Evolutionary conservation across 30 jellyfish, hydroid and myxozoan genomes (phyloP).

Genomic region (Sanderia malayensis): DNA sequence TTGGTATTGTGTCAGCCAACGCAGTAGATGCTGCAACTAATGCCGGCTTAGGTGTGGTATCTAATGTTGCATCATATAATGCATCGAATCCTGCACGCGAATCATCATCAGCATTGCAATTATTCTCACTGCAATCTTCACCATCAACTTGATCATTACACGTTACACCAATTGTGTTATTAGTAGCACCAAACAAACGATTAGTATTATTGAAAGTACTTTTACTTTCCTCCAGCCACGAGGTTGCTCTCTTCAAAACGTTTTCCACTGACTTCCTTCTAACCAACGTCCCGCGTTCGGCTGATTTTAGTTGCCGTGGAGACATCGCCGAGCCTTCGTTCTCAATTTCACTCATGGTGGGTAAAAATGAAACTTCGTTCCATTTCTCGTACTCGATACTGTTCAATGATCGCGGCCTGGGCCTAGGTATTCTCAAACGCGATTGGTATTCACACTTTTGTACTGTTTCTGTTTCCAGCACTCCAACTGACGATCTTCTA

Average conservation of each 20-base stretch:
- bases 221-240: slow-evolving; percentile 58
- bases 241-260: slow-evolving; percentile 44
- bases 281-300: background rate
- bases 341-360: slow-evolving; percentile 11
- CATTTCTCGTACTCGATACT: slow-evolving; percentile 22
- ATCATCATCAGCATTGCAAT: no score
- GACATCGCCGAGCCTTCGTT: background rate
- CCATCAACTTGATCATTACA: no score
- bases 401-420: slow-evolving; percentile 40
- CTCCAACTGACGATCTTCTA: no score
- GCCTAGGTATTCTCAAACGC: slow-evolving; percentile 30
- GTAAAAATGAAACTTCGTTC: background rate
- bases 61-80: no score
- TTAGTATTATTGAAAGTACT: no score
- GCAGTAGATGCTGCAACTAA: no score
- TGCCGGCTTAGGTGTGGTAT: no score
- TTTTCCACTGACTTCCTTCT: slow-evolving; percentile 22
- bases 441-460: slow-evolving; percentile 1
- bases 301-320: background rate
- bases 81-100: no score
- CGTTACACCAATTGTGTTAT: no score
- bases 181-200: no score
- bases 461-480: slow-evolving; percentile 4
- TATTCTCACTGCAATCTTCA: no score
- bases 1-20: no score